Conservation (phyloP, 2,888 invertebrate species). For the Malacosoma neustria region DNA sequence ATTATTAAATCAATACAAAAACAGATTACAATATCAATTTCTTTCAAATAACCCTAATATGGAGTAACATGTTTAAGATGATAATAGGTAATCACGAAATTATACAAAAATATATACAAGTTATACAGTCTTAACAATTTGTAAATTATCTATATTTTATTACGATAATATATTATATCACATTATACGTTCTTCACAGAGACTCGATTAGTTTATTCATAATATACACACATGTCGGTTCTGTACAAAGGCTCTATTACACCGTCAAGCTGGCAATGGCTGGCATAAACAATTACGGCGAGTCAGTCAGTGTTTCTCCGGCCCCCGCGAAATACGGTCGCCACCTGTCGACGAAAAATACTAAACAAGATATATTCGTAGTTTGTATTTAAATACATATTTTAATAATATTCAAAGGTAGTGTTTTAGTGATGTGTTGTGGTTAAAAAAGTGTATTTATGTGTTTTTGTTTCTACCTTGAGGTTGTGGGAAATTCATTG, state of each 20-base stretch:
- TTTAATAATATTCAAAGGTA: not conserved
- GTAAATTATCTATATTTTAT: no score
- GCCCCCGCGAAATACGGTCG: constrained; percentile 50
- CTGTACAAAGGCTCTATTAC: constrained; percentile 17
- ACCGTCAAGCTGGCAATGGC: constrained; percentile 43
- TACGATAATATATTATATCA: no score
- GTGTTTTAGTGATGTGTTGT: not conserved
- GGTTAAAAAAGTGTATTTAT: not conserved
- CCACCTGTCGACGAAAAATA: constrained; percentile 38
- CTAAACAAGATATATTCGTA: constrained; percentile 48
- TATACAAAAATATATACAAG: no score
- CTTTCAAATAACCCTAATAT: no score
- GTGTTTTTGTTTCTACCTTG: not conserved
- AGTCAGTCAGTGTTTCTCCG: constrained; percentile 44
- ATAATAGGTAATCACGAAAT: no score
- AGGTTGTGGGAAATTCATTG: not conserved
- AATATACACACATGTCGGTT: constrained; percentile 8
- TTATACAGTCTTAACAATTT: no score
- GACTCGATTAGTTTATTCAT: constrained; percentile 14
- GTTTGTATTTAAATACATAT: constrained; percentile 17
- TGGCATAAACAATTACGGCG: constrained; percentile 61
- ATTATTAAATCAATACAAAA: no score
- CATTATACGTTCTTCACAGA: no score
- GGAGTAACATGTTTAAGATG: no score
- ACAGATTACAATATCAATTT: no score